Evolutionary conservation across 2,113 vertebrate genomes (phyloP).

Genomic region (Nothocercus julius): DNA sequence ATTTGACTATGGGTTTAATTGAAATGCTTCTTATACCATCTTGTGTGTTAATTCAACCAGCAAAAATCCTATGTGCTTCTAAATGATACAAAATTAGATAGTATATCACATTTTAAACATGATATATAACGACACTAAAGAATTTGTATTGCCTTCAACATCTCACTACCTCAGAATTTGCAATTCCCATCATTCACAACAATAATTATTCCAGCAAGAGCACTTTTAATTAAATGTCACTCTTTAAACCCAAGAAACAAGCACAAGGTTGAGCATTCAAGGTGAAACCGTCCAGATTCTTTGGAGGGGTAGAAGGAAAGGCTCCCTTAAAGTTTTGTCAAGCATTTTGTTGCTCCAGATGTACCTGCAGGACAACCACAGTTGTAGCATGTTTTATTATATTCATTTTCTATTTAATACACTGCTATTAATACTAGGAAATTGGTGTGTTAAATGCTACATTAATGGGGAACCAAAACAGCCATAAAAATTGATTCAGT

Average conservation of each 20-base stretch:
- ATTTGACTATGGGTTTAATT: constrained; percentile 73
- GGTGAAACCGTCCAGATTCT: background rate
- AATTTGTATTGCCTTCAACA: constrained; percentile 51
- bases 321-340: background rate
- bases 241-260: constrained; percentile 61
- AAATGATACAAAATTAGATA: constrained; percentile 59
- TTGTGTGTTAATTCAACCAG: constrained; percentile 71
- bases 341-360: background rate
- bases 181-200: constrained; percentile 52
- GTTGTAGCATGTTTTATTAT: background rate
- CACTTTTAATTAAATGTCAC: constrained; percentile 69
- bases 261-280: constrained; percentile 58
- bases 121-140: constrained; percentile 17
- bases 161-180: background rate
- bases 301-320: background rate
- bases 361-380: background rate
- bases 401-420: background rate
- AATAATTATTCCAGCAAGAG: constrained; percentile 60
- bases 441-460: background rate
- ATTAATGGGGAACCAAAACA: background rate
- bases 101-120: constrained; percentile 42
- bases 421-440: background rate
- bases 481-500: background rate
- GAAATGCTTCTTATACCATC: constrained; percentile 63
- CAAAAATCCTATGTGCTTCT: constrained; percentile 45